Conservation (phyloP, 2,113 vertebrate species). For the Mirza zaza region DNA sequence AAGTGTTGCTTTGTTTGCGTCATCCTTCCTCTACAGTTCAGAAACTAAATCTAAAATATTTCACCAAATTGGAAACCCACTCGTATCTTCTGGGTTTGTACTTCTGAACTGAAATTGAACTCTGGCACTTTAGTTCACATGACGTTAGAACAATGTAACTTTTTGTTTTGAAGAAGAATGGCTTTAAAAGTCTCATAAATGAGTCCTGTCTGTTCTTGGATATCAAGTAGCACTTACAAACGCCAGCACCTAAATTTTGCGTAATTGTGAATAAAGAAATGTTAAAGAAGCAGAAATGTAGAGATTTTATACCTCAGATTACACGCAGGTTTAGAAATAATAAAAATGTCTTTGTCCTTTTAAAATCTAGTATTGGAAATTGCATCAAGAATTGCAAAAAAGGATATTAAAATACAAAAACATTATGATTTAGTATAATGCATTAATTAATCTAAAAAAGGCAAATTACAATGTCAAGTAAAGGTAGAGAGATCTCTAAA, state of each 20-base stretch:
- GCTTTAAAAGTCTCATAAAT: conserved; percentile 59
- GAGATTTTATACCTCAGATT: neutral
- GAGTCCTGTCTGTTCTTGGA: conserved; percentile 47
- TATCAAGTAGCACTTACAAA: conserved; percentile 52
- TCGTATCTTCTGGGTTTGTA: conserved; percentile 56
- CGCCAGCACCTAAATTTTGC: neutral
- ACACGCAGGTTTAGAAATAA: conserved; percentile 18
- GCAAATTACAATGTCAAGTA: conserved; percentile 8
- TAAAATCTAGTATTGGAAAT: neutral
- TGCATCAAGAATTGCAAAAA: neutral
- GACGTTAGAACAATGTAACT: conserved; percentile 58
- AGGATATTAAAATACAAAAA: neutral
- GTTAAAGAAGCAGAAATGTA: neutral
- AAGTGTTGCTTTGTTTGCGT: conserved; percentile 32
- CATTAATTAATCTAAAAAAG: conserved; percentile 26
- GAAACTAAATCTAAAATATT: conserved; percentile 41
- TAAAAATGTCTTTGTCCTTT: neutral
- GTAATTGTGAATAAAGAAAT: conserved; percentile 52
- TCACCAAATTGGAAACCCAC: conserved; percentile 43
- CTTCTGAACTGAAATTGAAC: conserved; percentile 77
- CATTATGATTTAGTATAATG: neutral
- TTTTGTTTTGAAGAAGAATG: conserved; percentile 74
- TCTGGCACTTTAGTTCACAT: conserved; percentile 52
- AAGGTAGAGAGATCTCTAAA: neutral
- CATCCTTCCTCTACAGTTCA: neutral